Base-by-base conservation (phyloP, 2,113 vertebrate genomes). In the Pseudorhombus dupliciocellatus region DNA sequence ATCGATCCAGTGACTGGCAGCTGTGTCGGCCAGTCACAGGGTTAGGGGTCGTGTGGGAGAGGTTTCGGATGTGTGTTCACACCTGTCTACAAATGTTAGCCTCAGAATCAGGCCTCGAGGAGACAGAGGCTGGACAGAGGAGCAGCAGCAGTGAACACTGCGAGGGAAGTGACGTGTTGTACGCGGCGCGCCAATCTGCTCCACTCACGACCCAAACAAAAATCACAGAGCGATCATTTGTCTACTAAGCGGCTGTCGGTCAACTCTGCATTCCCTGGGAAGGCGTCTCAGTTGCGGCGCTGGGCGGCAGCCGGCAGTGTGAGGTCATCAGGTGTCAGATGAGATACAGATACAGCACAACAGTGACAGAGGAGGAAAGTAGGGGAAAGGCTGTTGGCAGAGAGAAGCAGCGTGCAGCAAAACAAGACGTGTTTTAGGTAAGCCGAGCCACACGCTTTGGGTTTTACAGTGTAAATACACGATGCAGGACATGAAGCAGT, bases 71-170 rank as follows among this genome's bases (percentile, higher is more conserved):
- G 3, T 69, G 58, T 4, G 20, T n/a, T 16, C 57, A 66, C 75
- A 79, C 60, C 66, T 83, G 79, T 77, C 46, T 64, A 62, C 28
- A 30, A 53, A 84, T 64, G 73, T 75, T 68, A 30, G 22, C 65
- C 84, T 75, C 60, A 72, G 75, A 87, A 75, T 78, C 60, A 18
- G 42, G 48, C 48, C 48, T 50, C 21, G 21, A 50, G 21, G 48
- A 21, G 7, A 50, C 48, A 50, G n/a, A 21, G n/a, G 20, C 48
- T 50, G 48, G 21, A 8, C n/a, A 50, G 20, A 50, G 42, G 42
- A 46, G 42, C 42, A 7, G 42, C 42, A 46, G 42, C 42, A 20
- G 8, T 46, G 42, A 1, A 46, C 14, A 46, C 42, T 37, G 10
- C 2, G 11, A 37, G 34, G 34, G 10, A 37, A 37, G 34, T 37